Evolutionary conservation across 2,888 invertebrate species (phyloP).

Genomic region (Teleiodes luculella): DNA sequence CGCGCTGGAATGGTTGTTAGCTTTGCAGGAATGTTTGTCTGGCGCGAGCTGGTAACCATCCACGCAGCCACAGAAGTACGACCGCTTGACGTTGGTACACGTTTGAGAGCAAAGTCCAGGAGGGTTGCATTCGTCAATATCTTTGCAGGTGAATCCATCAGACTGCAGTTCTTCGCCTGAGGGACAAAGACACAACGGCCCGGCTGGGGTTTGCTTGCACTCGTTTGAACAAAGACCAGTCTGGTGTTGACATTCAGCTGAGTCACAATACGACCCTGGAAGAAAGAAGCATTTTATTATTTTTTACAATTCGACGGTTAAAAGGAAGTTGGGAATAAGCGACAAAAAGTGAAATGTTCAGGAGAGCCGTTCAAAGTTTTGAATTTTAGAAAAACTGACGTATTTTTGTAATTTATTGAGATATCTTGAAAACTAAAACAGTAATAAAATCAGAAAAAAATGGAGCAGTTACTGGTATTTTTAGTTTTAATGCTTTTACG

Average conservation of each 20-base stretch:
- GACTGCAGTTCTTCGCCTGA: constrained; percentile 87
- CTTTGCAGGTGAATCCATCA: constrained; percentile 85
- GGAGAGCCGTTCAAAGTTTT: too few relatives aligned
- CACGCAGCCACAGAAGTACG: constrained; percentile 92
- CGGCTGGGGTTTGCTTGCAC: constrained; percentile 91
- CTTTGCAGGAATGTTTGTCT: constrained; percentile 94
- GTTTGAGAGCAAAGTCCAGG: constrained; percentile 94
- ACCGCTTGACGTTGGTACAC: constrained; percentile 93
- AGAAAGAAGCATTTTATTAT: too few relatives aligned
- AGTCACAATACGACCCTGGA: constrained; percentile 85
- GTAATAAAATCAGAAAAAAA: background rate
- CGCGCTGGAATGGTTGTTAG: constrained; percentile 92
- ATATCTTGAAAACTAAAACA: too few relatives aligned
- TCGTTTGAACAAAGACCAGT: constrained; percentile 88
- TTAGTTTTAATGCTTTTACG: too few relatives aligned
- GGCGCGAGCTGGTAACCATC: constrained; percentile 89
- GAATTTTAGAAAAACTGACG: too few relatives aligned
- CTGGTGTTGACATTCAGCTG: constrained; percentile 87
- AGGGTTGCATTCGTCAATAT: constrained; percentile 92
- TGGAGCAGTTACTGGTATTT: too few relatives aligned
- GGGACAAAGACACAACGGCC: constrained; percentile 94
- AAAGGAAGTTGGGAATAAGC: too few relatives aligned
- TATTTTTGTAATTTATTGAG: too few relatives aligned
- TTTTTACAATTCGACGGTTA: too few relatives aligned
- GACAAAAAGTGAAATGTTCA: too few relatives aligned